A percentile compares a stretch with the other conserved stretches of the same genome.
phyloP scores from a whole-genome alignment of 2,797 vertebrate genomes.

The Hybognathus amarus region DNA sequence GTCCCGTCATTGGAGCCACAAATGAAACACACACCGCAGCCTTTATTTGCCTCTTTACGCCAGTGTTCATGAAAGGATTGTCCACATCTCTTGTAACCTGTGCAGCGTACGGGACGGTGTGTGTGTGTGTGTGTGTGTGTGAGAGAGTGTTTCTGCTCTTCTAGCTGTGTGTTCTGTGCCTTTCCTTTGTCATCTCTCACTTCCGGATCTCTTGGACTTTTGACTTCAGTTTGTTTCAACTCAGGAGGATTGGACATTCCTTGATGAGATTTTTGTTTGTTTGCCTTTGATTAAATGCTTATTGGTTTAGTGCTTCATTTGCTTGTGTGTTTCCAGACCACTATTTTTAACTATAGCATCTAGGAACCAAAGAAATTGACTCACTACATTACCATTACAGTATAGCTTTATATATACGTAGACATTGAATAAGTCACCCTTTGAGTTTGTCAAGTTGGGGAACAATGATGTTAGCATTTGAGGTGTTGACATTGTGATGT shows the following conservation, averaged over 20 bases:
- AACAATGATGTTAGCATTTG: neutral
- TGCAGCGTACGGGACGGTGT: neutral
- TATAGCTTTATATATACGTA: neutral
- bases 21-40: neutral
- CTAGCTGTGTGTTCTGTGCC: neutral
- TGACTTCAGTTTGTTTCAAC: constrained; percentile 55
- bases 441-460: neutral
- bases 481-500: neutral
- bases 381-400: neutral
- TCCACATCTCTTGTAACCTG: neutral
- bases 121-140: neutral
- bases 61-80: neutral
- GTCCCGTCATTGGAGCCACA: constrained; percentile 45
- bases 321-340: constrained; percentile 10
- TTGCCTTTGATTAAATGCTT: constrained; percentile 64
- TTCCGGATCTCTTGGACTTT: constrained; percentile 30
- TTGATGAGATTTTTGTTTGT: constrained; percentile 62
- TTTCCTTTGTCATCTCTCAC: constrained; percentile 51
- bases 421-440: neutral
- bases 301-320: constrained; percentile 35
- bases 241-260: constrained; percentile 55
- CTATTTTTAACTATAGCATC: neutral
- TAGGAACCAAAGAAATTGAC: constrained; percentile 17
- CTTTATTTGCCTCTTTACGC: neutral
- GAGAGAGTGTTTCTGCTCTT: constrained; percentile 2